These are phyloP conservation scores for Drosophila orosa DNA, from an alignment of 1,140 invertebrate genomes.

Conservation along the genomic window DNA sequence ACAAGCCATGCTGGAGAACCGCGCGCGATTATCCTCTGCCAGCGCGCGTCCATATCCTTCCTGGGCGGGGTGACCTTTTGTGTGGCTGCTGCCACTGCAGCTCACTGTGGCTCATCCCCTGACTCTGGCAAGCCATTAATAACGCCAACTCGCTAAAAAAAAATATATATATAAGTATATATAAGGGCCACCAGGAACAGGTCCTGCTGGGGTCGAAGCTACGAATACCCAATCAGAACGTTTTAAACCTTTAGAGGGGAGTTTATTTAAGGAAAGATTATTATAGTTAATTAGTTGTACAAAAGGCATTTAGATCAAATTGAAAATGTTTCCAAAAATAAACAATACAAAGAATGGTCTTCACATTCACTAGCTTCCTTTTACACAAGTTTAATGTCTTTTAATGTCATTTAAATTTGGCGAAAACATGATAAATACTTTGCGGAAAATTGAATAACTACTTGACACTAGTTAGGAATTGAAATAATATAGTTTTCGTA, in stretches of 20 bases:
- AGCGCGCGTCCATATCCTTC: not conserved
- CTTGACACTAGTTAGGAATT: not conserved
- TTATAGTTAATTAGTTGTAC: not conserved
- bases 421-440: not conserved
- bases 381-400: not conserved
- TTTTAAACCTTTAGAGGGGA: not conserved
- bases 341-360: not conserved
- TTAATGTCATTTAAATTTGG: too few relatives aligned
- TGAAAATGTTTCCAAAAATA: too few relatives aligned
- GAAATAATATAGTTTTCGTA: not conserved
- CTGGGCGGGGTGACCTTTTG: slow-evolving; percentile 60
- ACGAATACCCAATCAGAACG: not conserved
- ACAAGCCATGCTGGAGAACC: not conserved
- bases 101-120: slow-evolving; percentile 25
- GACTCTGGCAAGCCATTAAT: slow-evolving; percentile 62
- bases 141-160: slow-evolving; percentile 35
- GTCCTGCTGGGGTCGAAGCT: not conserved
- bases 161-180: not conserved
- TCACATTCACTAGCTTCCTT: too few relatives aligned
- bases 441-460: too few relatives aligned
- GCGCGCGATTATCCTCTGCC: slow-evolving; percentile 21
- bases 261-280: too few relatives aligned
- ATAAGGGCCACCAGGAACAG: not conserved
- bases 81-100: slow-evolving; percentile 32
- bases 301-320: too few relatives aligned